Evolutionary conservation across 64 coral and sea anemone species (phyloP), one percentile per base, ranked within the genome.

Genomic region (Porites australiensis): DNA sequence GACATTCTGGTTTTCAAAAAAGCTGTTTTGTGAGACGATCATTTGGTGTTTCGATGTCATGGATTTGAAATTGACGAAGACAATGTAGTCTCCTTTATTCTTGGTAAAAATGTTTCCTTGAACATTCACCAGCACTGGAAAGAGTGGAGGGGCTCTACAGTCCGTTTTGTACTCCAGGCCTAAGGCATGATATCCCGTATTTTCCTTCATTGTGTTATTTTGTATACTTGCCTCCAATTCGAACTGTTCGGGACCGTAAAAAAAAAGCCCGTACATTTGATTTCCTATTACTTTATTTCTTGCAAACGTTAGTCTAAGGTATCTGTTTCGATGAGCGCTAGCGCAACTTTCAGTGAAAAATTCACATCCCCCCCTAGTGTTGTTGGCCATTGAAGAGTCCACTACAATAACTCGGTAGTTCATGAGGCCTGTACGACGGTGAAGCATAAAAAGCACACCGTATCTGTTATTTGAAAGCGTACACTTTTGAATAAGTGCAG

Each of bases 31-130:
- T 0, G 19, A 63, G 46, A 96, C 49, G 0, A 11, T 50, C 4
- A 87, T 72, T 2, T 20, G 58, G 18, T 87, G 87, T n/a, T 54
- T 65, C 16, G 46, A 8, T 50, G 90, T 86, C 15, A 82, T 93
- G 7, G 49, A 63, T n/a, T 43, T 70, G 64, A 79, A 93, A 64
- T 96, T 87, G n/a, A 96, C 68, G 18, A 77, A 96, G 6, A 96
- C 55, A 22, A 86, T 70, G 15, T 90, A 84, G n/a, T 93, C 75
- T 70, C 80, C 95, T 23, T 20, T 68, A 50, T 92, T 93, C 46
- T 93, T 74, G 11, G 85, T 15, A 44, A 96, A 96, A 8, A 44
- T 84, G 48, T 89, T 96, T 0, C 59, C 70, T 57, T 16, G n/a
- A 51, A 96, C 15, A 19, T 58, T 89, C 18, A 96, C 59, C 22